Conservation (phyloP, 2,888 invertebrate species). For the Branchipolynoe longqiensis region DNA sequence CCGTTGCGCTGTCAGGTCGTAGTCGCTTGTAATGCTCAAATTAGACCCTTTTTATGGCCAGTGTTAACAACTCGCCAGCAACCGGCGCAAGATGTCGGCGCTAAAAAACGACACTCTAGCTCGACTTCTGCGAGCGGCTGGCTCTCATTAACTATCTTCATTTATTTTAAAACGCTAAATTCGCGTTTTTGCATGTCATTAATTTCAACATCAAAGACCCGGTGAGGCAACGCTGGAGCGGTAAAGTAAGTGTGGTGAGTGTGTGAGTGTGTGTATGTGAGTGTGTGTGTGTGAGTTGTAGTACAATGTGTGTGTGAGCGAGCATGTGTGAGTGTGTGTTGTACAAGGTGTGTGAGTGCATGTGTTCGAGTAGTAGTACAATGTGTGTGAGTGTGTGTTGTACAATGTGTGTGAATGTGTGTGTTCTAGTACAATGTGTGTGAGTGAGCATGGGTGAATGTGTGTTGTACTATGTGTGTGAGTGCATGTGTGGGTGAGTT, state of each 20-base stretch:
- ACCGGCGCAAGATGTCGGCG: constrained; percentile 35
- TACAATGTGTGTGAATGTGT: constrained; percentile 19
- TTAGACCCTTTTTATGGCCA: constrained; percentile 42
- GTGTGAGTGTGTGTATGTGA: background rate
- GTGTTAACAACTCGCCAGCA: constrained; percentile 47
- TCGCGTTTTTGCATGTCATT: constrained; percentile 53
- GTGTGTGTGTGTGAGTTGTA: constrained; percentile 24
- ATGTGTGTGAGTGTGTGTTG: too few relatives aligned
- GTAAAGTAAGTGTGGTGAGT: constrained; percentile 23
- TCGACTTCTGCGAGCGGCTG: constrained; percentile 27
- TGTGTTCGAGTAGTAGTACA: too few relatives aligned
- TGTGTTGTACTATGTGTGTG: background rate
- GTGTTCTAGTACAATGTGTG: background rate
- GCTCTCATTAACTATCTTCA: constrained; percentile 55
- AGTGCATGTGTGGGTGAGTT: too few relatives aligned
- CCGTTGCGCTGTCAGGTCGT: constrained; percentile 5
- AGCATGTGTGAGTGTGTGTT: too few relatives aligned
- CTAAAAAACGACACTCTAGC: constrained; percentile 12
- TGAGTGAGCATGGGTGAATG: background rate
- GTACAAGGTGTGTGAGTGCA: too few relatives aligned
- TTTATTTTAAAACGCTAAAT: constrained; percentile 56
- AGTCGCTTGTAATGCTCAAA: constrained; percentile 35
- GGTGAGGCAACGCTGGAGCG: constrained; percentile 37
- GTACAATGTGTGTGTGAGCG: background rate
- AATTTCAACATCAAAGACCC: constrained; percentile 52